A percentile compares a stretch with the other conserved stretches of the same genome.
Conservation (phyloP, 2,113 vertebrate genomes). For the Diadophis punctatus region DNA sequence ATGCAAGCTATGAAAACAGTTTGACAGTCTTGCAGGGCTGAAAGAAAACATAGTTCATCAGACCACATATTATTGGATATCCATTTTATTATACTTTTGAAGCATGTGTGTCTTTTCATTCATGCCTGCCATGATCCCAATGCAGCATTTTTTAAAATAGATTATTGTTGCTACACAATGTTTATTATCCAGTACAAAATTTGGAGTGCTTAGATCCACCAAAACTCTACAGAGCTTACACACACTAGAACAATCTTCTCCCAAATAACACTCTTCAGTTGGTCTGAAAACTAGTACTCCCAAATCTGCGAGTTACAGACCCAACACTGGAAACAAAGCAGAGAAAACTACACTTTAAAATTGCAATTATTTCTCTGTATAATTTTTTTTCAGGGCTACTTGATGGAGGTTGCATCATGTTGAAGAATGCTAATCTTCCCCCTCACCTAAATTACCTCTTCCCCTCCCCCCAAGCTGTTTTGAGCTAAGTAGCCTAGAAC, state of each 20-base stretch:
- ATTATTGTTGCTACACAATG: neutral
- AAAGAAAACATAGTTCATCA: conserved; percentile 12
- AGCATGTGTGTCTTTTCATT: conserved; percentile 35
- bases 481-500: neutral
- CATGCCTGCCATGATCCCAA: neutral
- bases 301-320: neutral
- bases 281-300: neutral
- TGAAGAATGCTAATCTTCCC: neutral
- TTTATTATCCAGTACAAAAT: neutral
- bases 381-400: neutral
- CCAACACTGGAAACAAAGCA: neutral
- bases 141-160: conserved; percentile 16
- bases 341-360: neutral
- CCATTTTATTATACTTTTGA: conserved; percentile 32
- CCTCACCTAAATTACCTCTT: neutral
- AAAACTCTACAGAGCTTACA: neutral
- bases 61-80: neutral
- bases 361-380: neutral
- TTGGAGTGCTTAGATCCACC: neutral
- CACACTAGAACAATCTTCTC: neutral
- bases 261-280: neutral
- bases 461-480: neutral
- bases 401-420: neutral
- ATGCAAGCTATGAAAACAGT: neutral
- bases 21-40: neutral